Evolutionary conservation across 1,140 invertebrate species (phyloP), one percentile per base, ranked within the genome.

Genomic region (Coelopa frigida): DNA sequence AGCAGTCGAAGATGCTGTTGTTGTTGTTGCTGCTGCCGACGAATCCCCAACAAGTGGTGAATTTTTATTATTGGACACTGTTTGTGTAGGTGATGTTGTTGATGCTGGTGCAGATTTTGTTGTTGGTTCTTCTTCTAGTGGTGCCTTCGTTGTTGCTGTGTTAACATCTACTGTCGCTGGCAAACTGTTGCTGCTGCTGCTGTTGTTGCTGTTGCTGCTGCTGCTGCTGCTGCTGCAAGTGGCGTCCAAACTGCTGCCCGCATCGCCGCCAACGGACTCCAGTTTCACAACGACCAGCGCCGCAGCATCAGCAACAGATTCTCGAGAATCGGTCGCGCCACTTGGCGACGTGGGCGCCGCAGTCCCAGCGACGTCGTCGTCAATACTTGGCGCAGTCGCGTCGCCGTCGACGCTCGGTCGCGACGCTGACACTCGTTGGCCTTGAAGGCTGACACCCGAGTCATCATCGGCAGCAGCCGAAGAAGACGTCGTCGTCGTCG

Each of bases 231-330:
- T 49, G 42, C 41, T 35, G 17, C 32, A 38, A 21, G 33, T 39
- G 41, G 38, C 44, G 43, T 44, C 52, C 42, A 33, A 42, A 36
- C 36, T 41, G 44, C 27, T 23, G 37, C 14, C 36, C 21, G 17
- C 46, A 26, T 44, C 44, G 18, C 20, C 43, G 36, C 17, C 23
- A 5, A 21, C 17, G 24, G 36, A n/a, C n/a, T 29, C 7, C 27
- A 8, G 27, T 7, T n/a, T n/a, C n/a, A 8, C 7, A 29, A 29
- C 27, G 27, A 29, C 7, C 27, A n/a, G n/a, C 27, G 7, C n/a
- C n/a, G 27, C n/a, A 29, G 27, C n/a, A n/a, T 7, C 7, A 8
- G n/a, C 27, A 7, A n/a, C n/a, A 8, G n/a, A 8, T 29, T 29
- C 27, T 29, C n/a, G 27, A 29, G 27, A 15, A 24, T 44, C 29